Evolutionary conservation across 2,888 invertebrate genomes (phyloP).

Genomic region (Drosophila bunnanda): DNA sequence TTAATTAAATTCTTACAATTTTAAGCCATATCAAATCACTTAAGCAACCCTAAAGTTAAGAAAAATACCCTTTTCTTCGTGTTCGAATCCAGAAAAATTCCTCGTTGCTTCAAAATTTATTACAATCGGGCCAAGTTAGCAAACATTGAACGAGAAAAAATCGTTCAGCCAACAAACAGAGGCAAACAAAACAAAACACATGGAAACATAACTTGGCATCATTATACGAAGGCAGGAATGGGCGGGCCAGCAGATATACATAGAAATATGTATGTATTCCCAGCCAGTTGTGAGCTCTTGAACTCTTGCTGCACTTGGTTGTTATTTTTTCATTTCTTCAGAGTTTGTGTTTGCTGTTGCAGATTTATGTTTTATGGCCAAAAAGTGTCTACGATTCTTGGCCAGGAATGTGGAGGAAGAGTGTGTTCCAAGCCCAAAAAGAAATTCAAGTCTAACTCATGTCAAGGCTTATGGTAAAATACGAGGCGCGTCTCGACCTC

Average conservation of each 20-base stretch:
- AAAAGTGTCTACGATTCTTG: conserved; percentile 43
- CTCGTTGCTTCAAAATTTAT: conserved; percentile 55
- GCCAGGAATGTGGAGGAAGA: conserved; percentile 13
- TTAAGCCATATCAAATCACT: too few relatives aligned
- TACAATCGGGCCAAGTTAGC: conserved; percentile 60
- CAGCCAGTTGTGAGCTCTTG: conserved; percentile 53
- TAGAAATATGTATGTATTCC: conserved; percentile 23
- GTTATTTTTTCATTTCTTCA: conserved; percentile 17
- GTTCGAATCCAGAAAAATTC: conserved; percentile 32
- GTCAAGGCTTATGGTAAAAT: conserved; percentile 33
- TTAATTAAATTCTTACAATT: too few relatives aligned
- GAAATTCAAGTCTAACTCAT: conserved; percentile 47
- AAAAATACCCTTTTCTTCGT: conserved; percentile 6
- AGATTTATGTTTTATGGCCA: conserved; percentile 70
- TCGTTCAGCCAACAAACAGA: conserved; percentile 26
- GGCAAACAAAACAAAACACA: conserved; percentile 43
- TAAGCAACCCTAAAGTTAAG: not conserved
- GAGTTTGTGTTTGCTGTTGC: conserved; percentile 41
- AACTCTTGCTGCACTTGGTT: conserved; percentile 56
- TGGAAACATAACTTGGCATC: conserved; percentile 56
- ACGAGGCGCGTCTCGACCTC: conserved; percentile 4
- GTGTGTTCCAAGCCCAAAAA: conserved; percentile 16
- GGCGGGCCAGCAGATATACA: conserved; percentile 19
- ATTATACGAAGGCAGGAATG: conserved; percentile 26
- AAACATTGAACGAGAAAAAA: conserved; percentile 48